Evolutionary conservation across 2,888 invertebrate genomes (phyloP), one percentile per base, ranked within the genome.

Genomic region (Ectropis crepuscularia): DNA sequence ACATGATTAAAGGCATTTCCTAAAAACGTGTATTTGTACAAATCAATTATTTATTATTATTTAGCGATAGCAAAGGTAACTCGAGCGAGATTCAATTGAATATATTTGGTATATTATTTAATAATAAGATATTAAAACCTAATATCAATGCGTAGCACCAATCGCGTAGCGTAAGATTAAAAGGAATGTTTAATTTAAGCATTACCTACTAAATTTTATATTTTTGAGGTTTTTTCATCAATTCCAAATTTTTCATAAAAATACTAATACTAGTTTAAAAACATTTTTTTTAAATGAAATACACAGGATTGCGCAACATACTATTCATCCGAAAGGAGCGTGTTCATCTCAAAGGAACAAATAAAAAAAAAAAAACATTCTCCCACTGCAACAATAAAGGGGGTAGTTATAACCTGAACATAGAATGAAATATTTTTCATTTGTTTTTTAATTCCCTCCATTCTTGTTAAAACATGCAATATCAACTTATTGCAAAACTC

Each of bases 111-210:
- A 77, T 74, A 63, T 10, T 46, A 54, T 42, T 54, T 50, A 43
- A 45, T 9, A 53, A 62, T 70, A 61, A 69, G 74, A 53, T 57
- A 57, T 67, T 73, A 55, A 67, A 68, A 68, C 73, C 70, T 70
- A 70, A 59, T 70, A 77, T 69, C 67, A 73, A 75, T 70, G 77
- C 83, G 69, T 81, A 84, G 84, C 86, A 85, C 85, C 84, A 80
- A 80, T 70, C 69, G 77, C 80, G 64, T 82, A 83, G 84, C 82
- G 76, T 82, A 80, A n/a, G 7, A 70, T 71, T 51, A 28, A 57
- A 41, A 47, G 57, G 57, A 62, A 64, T 60, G 50, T 63, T 45
- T 47, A 43, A 38, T 11, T 41, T 38, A 16, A 46, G 5, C 37
- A 51, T 50, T 48, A 53, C n/a, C n/a, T n/a, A n/a, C 16, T 28